A percentile compares a stretch with the other conserved stretches of the same genome.
These are phyloP conservation scores for Philotrypesis tridentata DNA, from an alignment of 1,140 invertebrate species.

Conservation along the genomic window DNA sequence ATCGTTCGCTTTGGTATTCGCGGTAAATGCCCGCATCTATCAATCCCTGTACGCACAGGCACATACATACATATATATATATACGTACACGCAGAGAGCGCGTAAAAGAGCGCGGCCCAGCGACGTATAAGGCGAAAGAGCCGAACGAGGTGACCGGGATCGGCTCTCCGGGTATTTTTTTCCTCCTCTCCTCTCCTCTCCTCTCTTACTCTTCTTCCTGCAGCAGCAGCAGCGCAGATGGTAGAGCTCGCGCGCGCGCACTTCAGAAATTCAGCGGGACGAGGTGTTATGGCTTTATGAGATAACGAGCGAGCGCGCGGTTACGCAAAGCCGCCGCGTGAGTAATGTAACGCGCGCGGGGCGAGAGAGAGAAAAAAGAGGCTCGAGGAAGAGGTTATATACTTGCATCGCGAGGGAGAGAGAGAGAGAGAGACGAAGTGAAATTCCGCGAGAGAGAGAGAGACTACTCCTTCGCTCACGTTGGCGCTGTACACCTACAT, in stretches of 20 bases:
- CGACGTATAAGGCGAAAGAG: not conserved
- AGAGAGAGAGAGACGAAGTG: not conserved
- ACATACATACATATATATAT: not conserved
- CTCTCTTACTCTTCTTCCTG: not conserved
- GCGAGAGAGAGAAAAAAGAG: not conserved
- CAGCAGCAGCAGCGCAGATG: no score
- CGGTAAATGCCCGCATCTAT: not conserved
- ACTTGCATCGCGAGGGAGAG: not conserved
- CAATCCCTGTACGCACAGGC: not conserved
- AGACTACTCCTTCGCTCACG: no score
- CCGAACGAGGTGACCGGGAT: not conserved
- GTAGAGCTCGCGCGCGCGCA: conserved; percentile 7
- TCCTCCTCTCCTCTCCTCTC: not conserved
- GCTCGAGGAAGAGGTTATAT: not conserved
- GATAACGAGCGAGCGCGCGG: conserved; percentile 27
- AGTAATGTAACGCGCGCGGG: conserved; percentile 11
- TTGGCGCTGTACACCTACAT: not conserved
- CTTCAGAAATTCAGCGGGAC: conserved; percentile 4
- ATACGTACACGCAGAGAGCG: no score
- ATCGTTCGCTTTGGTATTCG: not conserved
- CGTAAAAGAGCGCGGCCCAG: no score
- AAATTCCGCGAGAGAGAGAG: not conserved
- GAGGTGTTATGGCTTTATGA: conserved; percentile 38
- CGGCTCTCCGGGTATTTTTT: not conserved
- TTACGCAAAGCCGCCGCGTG: conserved; percentile 31